Percentiles rank a stretch among this genome's conserved stretches.
These are phyloP conservation scores for Halichondria panicea DNA, from an alignment of 37 sponge, comb jelly and placozoan species.

Conservation along the genomic window DNA sequence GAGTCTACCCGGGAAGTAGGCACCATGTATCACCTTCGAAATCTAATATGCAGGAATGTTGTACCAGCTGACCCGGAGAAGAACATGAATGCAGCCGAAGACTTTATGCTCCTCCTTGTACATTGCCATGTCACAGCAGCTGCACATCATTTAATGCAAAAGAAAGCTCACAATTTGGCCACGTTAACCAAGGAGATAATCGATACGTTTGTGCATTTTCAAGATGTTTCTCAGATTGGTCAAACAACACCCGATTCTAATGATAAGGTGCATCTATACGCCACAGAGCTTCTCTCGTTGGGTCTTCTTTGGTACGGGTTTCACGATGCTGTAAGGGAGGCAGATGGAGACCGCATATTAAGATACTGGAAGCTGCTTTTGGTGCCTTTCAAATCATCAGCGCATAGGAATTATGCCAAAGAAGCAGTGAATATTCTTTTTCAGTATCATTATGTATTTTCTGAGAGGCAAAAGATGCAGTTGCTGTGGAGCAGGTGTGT, in stretches of 20 bases:
- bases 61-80: slow-evolving; percentile 18
- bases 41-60: slow-evolving; percentile 6
- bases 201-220: too few species aligned
- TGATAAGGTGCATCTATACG: too few species aligned
- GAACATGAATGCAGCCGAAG: slow-evolving; percentile 45
- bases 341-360: slow-evolving; percentile 47
- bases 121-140: slow-evolving; percentile 38
- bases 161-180: too few species aligned
- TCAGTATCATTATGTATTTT: slow-evolving; percentile 33
- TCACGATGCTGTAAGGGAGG: slow-evolving; percentile 39
- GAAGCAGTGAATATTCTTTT: slow-evolving; percentile 26
- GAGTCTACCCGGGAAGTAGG: slow-evolving; percentile 24
- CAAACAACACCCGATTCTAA: too few species aligned
- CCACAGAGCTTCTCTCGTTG: slow-evolving; percentile 1
- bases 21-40: slow-evolving; percentile 39
- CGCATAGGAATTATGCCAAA: slow-evolving; percentile 31
- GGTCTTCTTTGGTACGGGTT: slow-evolving; percentile 33
- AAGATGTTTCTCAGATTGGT: too few species aligned
- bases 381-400: slow-evolving; percentile 17
- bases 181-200: too few species aligned
- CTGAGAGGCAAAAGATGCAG: slow-evolving; percentile 39
- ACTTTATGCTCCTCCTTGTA: slow-evolving; percentile 22
- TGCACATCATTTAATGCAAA: too few species aligned
- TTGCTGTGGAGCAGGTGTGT: slow-evolving; percentile 16
- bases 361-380: slow-evolving; percentile 38